These are phyloP conservation scores for Xestia xanthographa DNA, from an alignment of 2,888 invertebrate genomes.

Conservation along the genomic window DNA sequence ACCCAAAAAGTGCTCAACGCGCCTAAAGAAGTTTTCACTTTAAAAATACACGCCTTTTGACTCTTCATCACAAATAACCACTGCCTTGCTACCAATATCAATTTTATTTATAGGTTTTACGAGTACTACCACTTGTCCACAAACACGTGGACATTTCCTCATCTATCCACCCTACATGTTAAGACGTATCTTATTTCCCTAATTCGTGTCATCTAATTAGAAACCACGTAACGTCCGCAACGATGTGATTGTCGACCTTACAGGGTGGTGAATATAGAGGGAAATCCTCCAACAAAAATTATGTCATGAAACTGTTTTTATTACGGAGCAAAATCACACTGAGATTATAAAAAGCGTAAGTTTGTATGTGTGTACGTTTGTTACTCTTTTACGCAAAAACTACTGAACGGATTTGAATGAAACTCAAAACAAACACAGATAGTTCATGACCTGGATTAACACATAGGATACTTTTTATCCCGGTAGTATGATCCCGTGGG, in stretches of 20 bases:
- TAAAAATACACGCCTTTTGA: too few relatives aligned
- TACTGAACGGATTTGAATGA: too few relatives aligned
- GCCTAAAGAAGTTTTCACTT: too few relatives aligned
- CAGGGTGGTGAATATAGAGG: not conserved
- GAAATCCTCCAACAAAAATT: not conserved
- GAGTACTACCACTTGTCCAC: not conserved
- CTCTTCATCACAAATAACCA: not conserved
- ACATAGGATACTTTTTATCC: too few relatives aligned
- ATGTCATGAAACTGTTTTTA: not conserved
- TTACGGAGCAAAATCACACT: not conserved
- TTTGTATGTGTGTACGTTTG: too few relatives aligned
- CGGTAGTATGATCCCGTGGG: too few relatives aligned
- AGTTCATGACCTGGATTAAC: too few relatives aligned
- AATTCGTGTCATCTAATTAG: slow-evolving; percentile 38
- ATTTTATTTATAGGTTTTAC: not conserved
- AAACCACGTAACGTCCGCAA: not conserved
- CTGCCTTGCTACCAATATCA: not conserved
- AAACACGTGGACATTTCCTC: not conserved
- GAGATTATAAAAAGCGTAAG: too few relatives aligned
- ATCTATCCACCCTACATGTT: not conserved
- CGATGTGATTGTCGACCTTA: slow-evolving; percentile 23
- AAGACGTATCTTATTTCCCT: slow-evolving; percentile 29
- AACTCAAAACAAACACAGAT: too few relatives aligned
- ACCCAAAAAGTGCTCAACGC: too few relatives aligned
- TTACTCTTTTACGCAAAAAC: too few relatives aligned